A percentile compares a stretch with the other conserved stretches of the same genome.
Evolutionary conservation across 2,113 vertebrate species (phyloP).

Genomic region (Acrocephalus kingi): DNA sequence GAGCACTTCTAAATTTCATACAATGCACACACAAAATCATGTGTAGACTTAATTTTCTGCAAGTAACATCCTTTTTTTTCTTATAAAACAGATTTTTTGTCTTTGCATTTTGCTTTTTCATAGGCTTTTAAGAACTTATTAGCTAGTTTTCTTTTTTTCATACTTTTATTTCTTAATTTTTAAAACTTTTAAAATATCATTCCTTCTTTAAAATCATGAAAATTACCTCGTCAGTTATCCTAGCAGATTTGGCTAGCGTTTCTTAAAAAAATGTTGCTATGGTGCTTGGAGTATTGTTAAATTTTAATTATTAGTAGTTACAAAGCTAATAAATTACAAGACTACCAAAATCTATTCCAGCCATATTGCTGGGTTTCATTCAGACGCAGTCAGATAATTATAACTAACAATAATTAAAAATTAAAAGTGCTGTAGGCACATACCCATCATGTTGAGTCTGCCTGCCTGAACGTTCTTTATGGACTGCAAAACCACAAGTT

Average conservation of each 20-base stretch:
- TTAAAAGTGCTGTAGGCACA: slow-evolving; percentile 79
- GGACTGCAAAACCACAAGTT: slow-evolving; percentile 40
- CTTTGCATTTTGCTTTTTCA: background rate
- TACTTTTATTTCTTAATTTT: background rate
- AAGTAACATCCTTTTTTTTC: background rate
- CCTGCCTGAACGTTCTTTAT: slow-evolving; percentile 58
- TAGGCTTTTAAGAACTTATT: background rate
- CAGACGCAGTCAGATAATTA: slow-evolving; percentile 78
- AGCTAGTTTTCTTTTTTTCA: background rate
- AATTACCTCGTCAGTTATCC: background rate
- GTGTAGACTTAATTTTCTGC: background rate
- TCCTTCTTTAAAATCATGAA: background rate
- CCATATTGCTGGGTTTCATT: slow-evolving; percentile 64
- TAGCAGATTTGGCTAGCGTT: slow-evolving; percentile 1
- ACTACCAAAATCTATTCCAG: slow-evolving; percentile 61
- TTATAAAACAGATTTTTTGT: background rate
- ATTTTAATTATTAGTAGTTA: slow-evolving; percentile 71
- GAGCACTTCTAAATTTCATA: background rate
- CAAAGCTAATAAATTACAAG: slow-evolving; percentile 71
- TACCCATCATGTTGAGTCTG: slow-evolving; percentile 73
- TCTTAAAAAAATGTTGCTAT: slow-evolving; percentile 34
- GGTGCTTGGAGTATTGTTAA: slow-evolving; percentile 44
- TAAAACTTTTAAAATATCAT: background rate
- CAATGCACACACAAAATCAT: background rate
- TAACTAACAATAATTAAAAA: slow-evolving; percentile 83